Evolutionary conservation across 2,888 invertebrate species (phyloP), one percentile per base, ranked within the genome.

Genomic region (Microctonus aethiopoides): DNA sequence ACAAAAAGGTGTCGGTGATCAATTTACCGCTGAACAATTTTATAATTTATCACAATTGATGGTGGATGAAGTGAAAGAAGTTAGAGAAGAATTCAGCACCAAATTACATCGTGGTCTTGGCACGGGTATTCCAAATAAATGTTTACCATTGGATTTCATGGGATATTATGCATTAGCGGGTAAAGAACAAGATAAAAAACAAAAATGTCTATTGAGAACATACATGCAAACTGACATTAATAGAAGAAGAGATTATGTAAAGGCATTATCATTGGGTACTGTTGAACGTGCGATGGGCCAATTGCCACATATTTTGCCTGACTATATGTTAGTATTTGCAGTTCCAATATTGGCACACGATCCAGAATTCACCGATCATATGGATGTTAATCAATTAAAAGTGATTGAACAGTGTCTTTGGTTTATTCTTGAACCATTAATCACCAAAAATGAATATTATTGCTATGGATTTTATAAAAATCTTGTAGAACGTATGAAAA

Each of bases 281-380:
- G 84, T 85, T 2, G 86, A 86, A 72, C 82, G 85, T 60, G 86
- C 86, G 56, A 85, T 86, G 83, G 85, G 86, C 84, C 95, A 95
- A 88, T 88, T 95, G 83, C 92, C 94, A 51, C 94, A 95, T 87
- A 95, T 96, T 85, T 89, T 98, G 87, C 98, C 99, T 66, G 99
- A 99, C 88, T 98, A 98, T 86, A 97, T 97, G 93, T 88, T 99
- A 82, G 96, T 97, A 76, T 98, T 98, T 88, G 95, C 97, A n/a
- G 94, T 98, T 78, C 96, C 98, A 61, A 92, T 99, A 64, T 89
- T 99, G 71, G 94, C 98, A n/a, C 97, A 98, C 86, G 95, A 97
- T 87, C 94, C 96, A 6, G 91, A 92, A 77, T 95, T 94, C 84
- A 93, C 92, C 62, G 89, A 91, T 75, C 91, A 93, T 87, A 91